Conservation (phyloP, 2,797 vertebrate species). For the Bucorvus abyssinicus region DNA sequence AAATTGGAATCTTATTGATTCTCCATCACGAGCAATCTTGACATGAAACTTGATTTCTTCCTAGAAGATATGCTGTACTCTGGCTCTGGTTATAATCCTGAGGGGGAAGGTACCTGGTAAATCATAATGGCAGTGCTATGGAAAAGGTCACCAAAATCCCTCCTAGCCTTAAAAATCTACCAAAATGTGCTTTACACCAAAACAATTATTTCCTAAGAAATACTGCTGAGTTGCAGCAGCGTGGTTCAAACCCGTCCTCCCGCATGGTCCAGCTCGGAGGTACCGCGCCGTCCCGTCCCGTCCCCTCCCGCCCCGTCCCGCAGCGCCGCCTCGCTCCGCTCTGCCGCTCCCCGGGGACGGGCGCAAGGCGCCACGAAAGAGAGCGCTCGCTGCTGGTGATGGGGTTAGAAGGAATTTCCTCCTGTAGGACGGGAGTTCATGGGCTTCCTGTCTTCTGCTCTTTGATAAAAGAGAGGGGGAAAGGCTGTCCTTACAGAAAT, state of each 20-base stretch:
- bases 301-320: too few relatives aligned
- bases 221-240: rapidly evolving
- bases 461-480: not conserved
- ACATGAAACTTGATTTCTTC: not conserved
- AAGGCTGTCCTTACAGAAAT: not conserved
- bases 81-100: not conserved
- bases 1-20: not conserved
- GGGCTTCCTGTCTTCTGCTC: not conserved
- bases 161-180: not conserved
- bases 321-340: not conserved
- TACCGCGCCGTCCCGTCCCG: too few relatives aligned
- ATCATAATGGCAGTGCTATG: not conserved
- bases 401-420: not conserved
- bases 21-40: not conserved
- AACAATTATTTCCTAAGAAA: not conserved
- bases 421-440: not conserved
- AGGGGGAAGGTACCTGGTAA: not conserved
- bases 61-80: not conserved
- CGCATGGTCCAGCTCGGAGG: too few relatives aligned
- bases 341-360: not conserved
- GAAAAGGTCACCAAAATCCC: not conserved
- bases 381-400: too few relatives aligned
- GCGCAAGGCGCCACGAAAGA: rapidly evolving
- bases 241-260: not conserved
- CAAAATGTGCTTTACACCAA: not conserved